These are phyloP conservation scores for Tachina fera DNA, from an alignment of 2,888 invertebrate species.

Conservation along the genomic window DNA sequence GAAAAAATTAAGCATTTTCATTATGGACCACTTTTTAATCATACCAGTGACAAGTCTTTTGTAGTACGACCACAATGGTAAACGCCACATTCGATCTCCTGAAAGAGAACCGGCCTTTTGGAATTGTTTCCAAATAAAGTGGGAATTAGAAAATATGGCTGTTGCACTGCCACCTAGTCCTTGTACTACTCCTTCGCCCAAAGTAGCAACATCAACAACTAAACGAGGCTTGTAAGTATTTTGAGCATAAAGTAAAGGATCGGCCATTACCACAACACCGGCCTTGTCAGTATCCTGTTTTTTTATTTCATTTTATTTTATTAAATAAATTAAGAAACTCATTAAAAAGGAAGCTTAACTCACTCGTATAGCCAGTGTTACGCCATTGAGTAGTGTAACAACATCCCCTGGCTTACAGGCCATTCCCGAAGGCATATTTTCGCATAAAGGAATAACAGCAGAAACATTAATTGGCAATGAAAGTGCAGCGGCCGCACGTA, in stretches of 20 bases:
- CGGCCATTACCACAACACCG: constrained; percentile 91
- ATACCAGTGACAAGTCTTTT: constrained; percentile 78
- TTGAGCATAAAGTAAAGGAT: constrained; percentile 91
- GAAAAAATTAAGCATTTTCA: not conserved
- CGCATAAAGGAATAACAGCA: constrained; percentile 83
- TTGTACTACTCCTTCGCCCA: constrained; percentile 83
- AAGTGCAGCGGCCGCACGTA: constrained; percentile 84
- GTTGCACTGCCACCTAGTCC: constrained; percentile 85
- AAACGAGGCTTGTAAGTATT: constrained; percentile 85
- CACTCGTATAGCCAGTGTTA: constrained; percentile 82
- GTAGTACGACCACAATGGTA: constrained; percentile 84
- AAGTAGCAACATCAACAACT: constrained; percentile 85
- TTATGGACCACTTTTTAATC: not conserved
- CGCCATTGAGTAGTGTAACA: constrained; percentile 84
- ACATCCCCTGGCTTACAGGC: constrained; percentile 84
- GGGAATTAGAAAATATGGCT: constrained; percentile 85
- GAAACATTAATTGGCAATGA: constrained; percentile 84
- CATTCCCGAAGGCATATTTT: constrained; percentile 85
- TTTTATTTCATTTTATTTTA: not conserved
- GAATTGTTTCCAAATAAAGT: constrained; percentile 84
- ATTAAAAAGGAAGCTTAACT: constrained; percentile 17
- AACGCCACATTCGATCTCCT: constrained; percentile 86
- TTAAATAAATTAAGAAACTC: not conserved
- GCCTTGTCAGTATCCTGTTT: constrained; percentile 87
- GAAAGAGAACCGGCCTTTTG: constrained; percentile 84